Base-by-base conservation (phyloP, 2,113 vertebrate genomes). In the Oceanodroma tethys region DNA sequence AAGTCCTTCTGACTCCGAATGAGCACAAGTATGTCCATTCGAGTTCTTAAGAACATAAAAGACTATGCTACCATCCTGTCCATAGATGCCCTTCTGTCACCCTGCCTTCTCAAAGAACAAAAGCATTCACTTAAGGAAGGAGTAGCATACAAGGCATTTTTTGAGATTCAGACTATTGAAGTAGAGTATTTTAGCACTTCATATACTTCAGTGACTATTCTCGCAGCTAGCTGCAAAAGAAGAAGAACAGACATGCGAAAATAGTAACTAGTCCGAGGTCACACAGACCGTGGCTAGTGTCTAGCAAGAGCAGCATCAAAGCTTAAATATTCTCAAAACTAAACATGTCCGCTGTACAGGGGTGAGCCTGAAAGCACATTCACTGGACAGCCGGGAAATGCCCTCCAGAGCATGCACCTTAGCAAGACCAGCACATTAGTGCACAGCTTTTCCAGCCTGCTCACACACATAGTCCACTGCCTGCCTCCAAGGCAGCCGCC, bases 141-240 rank as follows among this genome's bases (percentile, higher is more conserved):
- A 93, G 91, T 60, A 87, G 86, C n/a, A 79, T 3, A 7, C 36
- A 74, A 88, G 52, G 27, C 22, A 74, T 74, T 88, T 93, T 92
- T 90, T 95, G 45, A 93, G 89, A 86, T 93, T 76, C 60, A 82
- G 23, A 60, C 65, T 75, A 79, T 6, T 85, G 84, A 95, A 89
- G 72, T 40, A 53, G 29, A 66, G 73, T 75, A 88, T 88, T 74
- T 91, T 60, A 95, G 47, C 48, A 86, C 74, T 73, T 88, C 55
- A 55, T 38, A 50, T 67, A 89, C 68, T 95, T 94, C 70, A 90
- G 36, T 87, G 48, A 60, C 81, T 86, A 29, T 65, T 94, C 90
- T 95, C 90, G 59, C 50, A 83, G 67, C 55, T 81, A 82, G 50
- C 90, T 75, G 62, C 45, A 68, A 88, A 87, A 88, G 52, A 91